Percentiles rank a stretch among this genome's conserved stretches.
Evolutionary conservation across 2,797 vertebrate genomes (phyloP).

Genomic region (Spheniscus humboldti): DNA sequence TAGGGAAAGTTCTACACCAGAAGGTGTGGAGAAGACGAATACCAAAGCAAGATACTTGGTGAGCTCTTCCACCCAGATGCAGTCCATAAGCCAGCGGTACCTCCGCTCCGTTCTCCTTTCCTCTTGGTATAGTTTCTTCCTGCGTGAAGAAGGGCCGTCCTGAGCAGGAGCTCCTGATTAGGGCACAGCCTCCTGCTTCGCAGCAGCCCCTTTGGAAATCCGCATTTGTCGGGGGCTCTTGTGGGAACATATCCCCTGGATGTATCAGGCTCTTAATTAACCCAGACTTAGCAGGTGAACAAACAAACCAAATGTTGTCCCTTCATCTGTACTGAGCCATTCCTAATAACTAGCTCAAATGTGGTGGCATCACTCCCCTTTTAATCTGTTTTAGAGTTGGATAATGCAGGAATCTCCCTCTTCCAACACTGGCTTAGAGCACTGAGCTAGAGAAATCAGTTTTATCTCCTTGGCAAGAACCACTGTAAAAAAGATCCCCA

Average conservation of each 20-base stretch:
- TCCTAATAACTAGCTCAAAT: background rate
- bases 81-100: background rate
- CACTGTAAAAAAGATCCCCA: background rate
- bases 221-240: background rate
- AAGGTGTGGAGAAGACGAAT: background rate
- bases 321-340: background rate
- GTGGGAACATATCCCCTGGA: background rate
- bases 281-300: conserved; percentile 2
- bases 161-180: background rate
- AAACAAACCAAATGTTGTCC: background rate
- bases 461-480: background rate
- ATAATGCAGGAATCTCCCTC: background rate
- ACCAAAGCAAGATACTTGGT: background rate
- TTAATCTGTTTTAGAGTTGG: background rate
- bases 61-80: background rate
- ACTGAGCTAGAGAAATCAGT: background rate
- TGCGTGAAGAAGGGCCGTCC: background rate
- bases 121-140: background rate
- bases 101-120: background rate
- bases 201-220: background rate
- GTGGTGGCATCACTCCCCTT: background rate
- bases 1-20: background rate
- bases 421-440: background rate
- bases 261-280: background rate
- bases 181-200: background rate